Base-by-base conservation (phyloP, 2,113 vertebrate species). In the Phalacrocorax brasilianus region DNA sequence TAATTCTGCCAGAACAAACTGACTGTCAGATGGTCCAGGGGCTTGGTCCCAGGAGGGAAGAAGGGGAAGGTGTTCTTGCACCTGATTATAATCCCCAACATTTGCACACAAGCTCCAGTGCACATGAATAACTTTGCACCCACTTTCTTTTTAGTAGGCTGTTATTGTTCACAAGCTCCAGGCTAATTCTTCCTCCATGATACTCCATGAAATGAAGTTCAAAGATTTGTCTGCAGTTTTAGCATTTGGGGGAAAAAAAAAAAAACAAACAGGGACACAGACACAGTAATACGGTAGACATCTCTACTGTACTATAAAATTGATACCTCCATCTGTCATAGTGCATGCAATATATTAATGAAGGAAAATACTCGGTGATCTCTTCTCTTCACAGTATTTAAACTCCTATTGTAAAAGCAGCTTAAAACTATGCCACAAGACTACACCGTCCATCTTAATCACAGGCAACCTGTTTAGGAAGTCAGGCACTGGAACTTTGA, bases 401-500 rank as follows among this genome's bases (percentile, higher is more conserved):
- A 96, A 95, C 87, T 86, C 93, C 97, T 97, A 93, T 49, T 92
- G 96, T 87, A 95, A 95, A 97, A 94, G 95, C 94, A 97, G 97
- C 96, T 97, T 89, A 95, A 85, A 94, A 97, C 96, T 97, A 97
- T 89, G 96, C 95, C 96, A 96, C 97, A 81, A 97, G 88, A 94
- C 95, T 95, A 98, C 95, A 97, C 65, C 59, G 65, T 95, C 96
- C 93, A 50, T 97, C 95, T 89, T 83, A 94, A 91, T 89, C 96
- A 97, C 95, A 96, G 96, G 95, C 96, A 98, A 97, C 82, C 97
- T 96, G 87, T 96, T 97, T 62, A 92, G 91, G 96, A 97, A 95
- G 88, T 97, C 97, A 97, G 97, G 95, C 95, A 98, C 96, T 97
- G 96, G 96, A 96, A 98, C 92, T 97, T 92, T 73, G 92, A 96